Percentiles rank a stretch among this genome's conserved stretches.
Evolutionary conservation across 2,797 vertebrate genomes (phyloP).

Genomic region (Myotis pilosus): DNA sequence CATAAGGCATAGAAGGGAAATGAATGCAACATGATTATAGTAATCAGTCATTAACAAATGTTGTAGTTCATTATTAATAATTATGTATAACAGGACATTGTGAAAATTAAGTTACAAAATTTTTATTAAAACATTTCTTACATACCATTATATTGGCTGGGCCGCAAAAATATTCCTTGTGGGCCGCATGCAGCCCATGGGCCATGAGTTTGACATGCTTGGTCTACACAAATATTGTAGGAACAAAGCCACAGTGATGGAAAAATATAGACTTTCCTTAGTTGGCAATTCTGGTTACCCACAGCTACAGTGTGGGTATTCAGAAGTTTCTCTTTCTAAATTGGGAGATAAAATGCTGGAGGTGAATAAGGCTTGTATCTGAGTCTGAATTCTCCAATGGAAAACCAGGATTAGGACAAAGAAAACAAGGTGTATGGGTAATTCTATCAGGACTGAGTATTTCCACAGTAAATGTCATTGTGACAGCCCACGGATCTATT

Average conservation of each 20-base stretch:
- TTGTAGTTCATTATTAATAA: too few relatives aligned
- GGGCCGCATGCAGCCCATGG: accelerated
- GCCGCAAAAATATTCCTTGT: too few relatives aligned
- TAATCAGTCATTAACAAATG: too few relatives aligned
- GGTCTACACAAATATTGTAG: background rate
- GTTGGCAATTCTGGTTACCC: background rate
- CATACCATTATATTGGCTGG: too few relatives aligned
- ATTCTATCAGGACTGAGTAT: background rate
- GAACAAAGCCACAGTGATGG: background rate
- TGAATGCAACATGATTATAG: too few relatives aligned
- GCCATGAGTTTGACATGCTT: too few relatives aligned
- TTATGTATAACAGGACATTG: too few relatives aligned
- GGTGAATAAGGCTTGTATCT: background rate
- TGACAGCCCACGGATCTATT: background rate
- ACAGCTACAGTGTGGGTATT: too few relatives aligned
- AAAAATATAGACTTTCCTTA: background rate
- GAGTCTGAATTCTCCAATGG: background rate
- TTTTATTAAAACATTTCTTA: too few relatives aligned
- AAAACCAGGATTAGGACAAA: background rate
- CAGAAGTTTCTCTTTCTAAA: background rate
- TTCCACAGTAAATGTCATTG: background rate
- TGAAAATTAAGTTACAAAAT: too few relatives aligned
- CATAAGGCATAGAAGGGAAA: too few relatives aligned
- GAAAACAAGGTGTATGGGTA: background rate
- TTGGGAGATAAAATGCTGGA: background rate